These are phyloP conservation scores for Camarhynchus parvulus DNA, from an alignment of 2,113 vertebrate genomes.

Conservation along the genomic window DNA sequence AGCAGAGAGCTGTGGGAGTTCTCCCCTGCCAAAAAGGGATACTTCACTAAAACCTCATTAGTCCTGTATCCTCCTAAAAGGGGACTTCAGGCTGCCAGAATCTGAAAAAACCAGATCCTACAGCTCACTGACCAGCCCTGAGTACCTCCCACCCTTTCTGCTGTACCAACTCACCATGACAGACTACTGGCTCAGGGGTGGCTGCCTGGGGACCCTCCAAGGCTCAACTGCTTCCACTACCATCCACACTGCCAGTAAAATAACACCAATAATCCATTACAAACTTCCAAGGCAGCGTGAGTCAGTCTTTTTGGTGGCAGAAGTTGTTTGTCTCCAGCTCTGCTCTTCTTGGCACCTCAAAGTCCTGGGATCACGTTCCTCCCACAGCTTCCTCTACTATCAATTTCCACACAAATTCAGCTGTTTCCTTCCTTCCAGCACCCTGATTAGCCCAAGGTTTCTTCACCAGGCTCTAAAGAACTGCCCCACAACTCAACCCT, in stretches of 20 bases:
- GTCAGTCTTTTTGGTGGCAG: background rate
- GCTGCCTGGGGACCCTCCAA: background rate
- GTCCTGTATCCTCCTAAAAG: background rate
- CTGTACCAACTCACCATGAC: rapidly evolving
- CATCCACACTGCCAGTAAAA: background rate
- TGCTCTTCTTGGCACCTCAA: background rate
- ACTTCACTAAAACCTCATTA: background rate
- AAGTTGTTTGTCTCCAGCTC: background rate
- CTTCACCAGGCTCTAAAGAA: background rate
- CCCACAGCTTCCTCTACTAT: background rate
- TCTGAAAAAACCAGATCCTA: background rate
- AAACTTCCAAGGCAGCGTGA: background rate
- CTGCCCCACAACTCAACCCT: background rate
- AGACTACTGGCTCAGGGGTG: background rate
- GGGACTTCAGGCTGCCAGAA: background rate
- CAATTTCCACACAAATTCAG: background rate
- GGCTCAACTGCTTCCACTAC: background rate
- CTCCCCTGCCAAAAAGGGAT: background rate
- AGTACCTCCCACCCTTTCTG: rapidly evolving
- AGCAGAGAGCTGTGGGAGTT: background rate
- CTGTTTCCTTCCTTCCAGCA: background rate
- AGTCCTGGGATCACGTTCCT: background rate
- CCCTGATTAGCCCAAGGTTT: background rate
- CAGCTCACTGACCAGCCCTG: background rate
- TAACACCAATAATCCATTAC: background rate